Evolutionary conservation across 2,113 vertebrate species (phyloP).

Genomic region (Rhodinocichla rosea): DNA sequence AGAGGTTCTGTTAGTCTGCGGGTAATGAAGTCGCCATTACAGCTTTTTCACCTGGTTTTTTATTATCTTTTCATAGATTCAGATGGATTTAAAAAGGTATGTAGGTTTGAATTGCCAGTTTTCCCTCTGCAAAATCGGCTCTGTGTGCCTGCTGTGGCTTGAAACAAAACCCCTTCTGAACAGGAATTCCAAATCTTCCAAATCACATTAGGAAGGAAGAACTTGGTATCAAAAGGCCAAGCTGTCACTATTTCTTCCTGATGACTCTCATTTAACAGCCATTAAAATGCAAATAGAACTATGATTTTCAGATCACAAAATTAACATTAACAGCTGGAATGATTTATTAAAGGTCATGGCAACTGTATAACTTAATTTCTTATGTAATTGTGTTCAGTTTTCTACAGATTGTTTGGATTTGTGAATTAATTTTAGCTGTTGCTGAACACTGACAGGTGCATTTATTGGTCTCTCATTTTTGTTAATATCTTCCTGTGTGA

Average conservation of each 20-base stretch:
- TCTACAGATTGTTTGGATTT: conserved; percentile 81
- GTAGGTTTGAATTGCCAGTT: conserved; percentile 68
- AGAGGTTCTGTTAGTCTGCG: neutral
- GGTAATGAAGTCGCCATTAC: conserved; percentile 44
- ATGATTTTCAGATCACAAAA: conserved; percentile 86
- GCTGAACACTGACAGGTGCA: conserved; percentile 71
- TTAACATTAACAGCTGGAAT: conserved; percentile 83
- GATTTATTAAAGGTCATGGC: conserved; percentile 85
- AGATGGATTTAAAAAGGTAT: conserved; percentile 55
- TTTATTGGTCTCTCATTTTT: conserved; percentile 68
- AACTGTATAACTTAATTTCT: conserved; percentile 83
- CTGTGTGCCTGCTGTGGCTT: conserved; percentile 61
- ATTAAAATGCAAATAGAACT: conserved; percentile 88
- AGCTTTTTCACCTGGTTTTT: conserved; percentile 53
- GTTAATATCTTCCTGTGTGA: conserved; percentile 42
- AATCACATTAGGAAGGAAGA: conserved; percentile 75
- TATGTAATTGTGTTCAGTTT: conserved; percentile 81
- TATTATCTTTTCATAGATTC: conserved; percentile 56
- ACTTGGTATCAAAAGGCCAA: conserved; percentile 79
- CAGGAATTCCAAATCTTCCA: conserved; percentile 62
- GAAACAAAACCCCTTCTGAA: conserved; percentile 67
- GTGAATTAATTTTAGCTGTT: conserved; percentile 81
- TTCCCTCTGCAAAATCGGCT: conserved; percentile 64
- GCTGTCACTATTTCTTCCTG: conserved; percentile 82
- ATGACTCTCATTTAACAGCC: conserved; percentile 83